A percentile compares a stretch with the other conserved stretches of the same genome.
Evolutionary conservation across 2,888 invertebrate species (phyloP).

Genomic region (Smittia sp.): DNA sequence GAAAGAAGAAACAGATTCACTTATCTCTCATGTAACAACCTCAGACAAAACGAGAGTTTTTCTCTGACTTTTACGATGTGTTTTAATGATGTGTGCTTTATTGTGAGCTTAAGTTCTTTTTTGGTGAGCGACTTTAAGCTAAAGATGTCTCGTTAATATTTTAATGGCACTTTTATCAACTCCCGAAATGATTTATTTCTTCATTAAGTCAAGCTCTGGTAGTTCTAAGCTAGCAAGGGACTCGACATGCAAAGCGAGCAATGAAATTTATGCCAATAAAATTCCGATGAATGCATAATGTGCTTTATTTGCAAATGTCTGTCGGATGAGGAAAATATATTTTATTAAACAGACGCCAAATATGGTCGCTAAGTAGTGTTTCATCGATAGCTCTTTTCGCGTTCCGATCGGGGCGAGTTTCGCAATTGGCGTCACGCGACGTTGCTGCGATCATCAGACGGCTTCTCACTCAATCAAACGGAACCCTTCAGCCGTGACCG

Average conservation of each 20-base stretch:
- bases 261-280: background rate
- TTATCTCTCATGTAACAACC: slow-evolving; percentile 22
- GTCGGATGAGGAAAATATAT: background rate
- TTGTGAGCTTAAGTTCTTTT: slow-evolving; percentile 23
- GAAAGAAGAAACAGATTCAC: slow-evolving; percentile 23
- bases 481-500: slow-evolving; percentile 17
- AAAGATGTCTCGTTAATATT: slow-evolving; percentile 36
- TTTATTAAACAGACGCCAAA: background rate
- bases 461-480: slow-evolving; percentile 5
- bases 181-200: slow-evolving; percentile 26
- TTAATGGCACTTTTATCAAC: slow-evolving; percentile 36
- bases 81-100: slow-evolving; percentile 38
- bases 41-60: slow-evolving; percentile 9
- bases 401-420: background rate
- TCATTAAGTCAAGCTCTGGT: slow-evolving; percentile 13
- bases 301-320: slow-evolving; percentile 1
- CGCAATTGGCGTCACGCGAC: background rate
- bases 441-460: background rate
- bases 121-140: background rate
- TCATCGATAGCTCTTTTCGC: slow-evolving; percentile 9
- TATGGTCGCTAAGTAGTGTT: slow-evolving; percentile 10
- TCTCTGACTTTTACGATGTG: slow-evolving; percentile 36
- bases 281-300: slow-evolving; percentile 16
- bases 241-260: background rate
- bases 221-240: background rate